A percentile compares a stretch with the other conserved stretches of the same genome.
Conservation (phyloP, 1,140 invertebrate genomes). For the Nymphalis io region DNA sequence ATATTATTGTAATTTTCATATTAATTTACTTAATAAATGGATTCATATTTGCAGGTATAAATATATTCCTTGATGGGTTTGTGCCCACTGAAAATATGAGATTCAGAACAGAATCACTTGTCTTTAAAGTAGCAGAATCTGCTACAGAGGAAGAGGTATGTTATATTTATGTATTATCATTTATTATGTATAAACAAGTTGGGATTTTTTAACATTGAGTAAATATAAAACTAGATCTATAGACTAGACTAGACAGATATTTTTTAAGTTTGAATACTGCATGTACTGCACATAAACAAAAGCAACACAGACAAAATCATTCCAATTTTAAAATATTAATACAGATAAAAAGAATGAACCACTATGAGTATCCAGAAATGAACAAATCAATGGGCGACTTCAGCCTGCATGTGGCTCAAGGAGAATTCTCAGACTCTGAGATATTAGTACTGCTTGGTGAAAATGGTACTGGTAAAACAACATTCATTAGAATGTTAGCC, state of each 20-base stretch:
- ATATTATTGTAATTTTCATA: constrained; percentile 4
- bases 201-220: too few relatives aligned
- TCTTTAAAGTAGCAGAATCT: constrained; percentile 99
- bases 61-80: constrained; percentile 99
- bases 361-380: constrained; percentile 97
- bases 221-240: too few relatives aligned
- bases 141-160: constrained; percentile 96
- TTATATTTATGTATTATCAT: constrained; percentile 6
- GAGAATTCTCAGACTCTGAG: constrained; percentile 99
- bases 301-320: background rate
- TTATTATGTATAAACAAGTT: background rate
- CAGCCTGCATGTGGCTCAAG: constrained; percentile 89
- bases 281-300: background rate
- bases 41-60: constrained; percentile 87
- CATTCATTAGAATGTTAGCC: constrained; percentile 99
- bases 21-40: too few relatives aligned
- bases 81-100: constrained; percentile 99
- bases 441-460: constrained; percentile 99
- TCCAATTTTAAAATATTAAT: constrained; percentile 8
- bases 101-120: constrained; percentile 97
- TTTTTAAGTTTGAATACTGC: too few relatives aligned
- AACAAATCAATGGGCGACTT: constrained; percentile 93
- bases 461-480: constrained; percentile 99
- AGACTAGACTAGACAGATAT: too few relatives aligned
- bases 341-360: constrained; percentile 93